Percentiles rank a stretch among this genome's conserved stretches.
Evolutionary conservation across 2,888 invertebrate species (phyloP).

Genomic region (Ormia ochracea): DNA sequence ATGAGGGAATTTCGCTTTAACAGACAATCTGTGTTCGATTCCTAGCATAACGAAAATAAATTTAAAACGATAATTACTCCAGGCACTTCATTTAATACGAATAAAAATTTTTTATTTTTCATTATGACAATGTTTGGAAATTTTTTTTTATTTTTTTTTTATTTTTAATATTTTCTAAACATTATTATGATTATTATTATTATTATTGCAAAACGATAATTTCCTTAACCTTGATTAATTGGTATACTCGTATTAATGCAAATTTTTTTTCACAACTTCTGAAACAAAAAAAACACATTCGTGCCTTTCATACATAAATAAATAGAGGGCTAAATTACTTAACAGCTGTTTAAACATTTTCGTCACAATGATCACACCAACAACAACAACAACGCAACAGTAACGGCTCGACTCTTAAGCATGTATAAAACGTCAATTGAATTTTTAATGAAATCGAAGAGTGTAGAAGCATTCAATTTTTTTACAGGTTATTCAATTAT

Average conservation of each 20-base stretch:
- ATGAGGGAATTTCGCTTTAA: no score
- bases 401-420: no score
- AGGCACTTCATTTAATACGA: no score
- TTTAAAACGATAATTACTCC: no score
- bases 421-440: constrained; percentile 12
- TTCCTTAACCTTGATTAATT: constrained; percentile 40
- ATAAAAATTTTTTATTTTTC: no score
- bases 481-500: not conserved
- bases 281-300: not conserved
- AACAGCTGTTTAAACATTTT: constrained; percentile 22
- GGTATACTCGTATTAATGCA: not conserved
- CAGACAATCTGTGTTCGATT: no score
- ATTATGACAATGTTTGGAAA: no score
- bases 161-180: constrained; percentile 1
- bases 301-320: not conserved
- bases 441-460: constrained; percentile 2
- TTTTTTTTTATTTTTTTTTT: no score
- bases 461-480: not conserved
- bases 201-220: constrained; percentile 41
- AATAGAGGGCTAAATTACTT: constrained; percentile 29
- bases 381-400: not conserved
- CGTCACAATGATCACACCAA: not conserved
- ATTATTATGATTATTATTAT: no score
- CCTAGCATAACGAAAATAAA: no score
- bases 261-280: not conserved